A percentile compares a stretch with the other conserved stretches of the same genome.
phyloP scores from a whole-genome alignment of 2,888 invertebrate genomes.

The Heliconius ismenius region DNA sequence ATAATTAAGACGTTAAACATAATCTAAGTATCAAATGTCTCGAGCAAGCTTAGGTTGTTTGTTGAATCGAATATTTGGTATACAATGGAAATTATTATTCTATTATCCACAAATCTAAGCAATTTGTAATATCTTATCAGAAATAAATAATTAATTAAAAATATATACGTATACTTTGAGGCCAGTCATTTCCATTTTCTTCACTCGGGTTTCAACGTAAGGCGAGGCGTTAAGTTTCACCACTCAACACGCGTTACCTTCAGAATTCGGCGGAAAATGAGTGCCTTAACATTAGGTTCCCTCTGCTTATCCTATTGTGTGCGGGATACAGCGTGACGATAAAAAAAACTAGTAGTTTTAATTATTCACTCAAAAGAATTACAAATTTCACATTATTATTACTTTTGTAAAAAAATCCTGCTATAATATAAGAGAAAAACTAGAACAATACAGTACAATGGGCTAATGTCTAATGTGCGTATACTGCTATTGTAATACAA shows the following conservation, averaged over 20 bases:
- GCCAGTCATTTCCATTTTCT: too few species aligned
- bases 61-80: neutral
- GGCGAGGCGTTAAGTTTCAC: too few species aligned
- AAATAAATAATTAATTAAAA: too few species aligned
- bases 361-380: neutral
- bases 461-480: slow-evolving; percentile 4
- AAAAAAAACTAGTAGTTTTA: neutral
- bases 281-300: neutral
- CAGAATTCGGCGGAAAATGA: too few species aligned
- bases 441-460: slow-evolving; percentile 6
- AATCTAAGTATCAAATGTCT: neutral
- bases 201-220: too few species aligned
- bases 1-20: slow-evolving; percentile 2
- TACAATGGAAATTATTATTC: too few species aligned
- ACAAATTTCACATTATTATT: neutral
- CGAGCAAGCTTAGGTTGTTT: neutral
- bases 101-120: neutral
- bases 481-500: slow-evolving; percentile 15
- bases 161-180: too few species aligned
- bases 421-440: neutral
- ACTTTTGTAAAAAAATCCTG: neutral
- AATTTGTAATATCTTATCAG: neutral
- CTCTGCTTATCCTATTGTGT: too few species aligned
- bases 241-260: too few species aligned
- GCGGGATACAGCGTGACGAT: too few species aligned